Base-by-base conservation (phyloP, 2,888 invertebrate genomes). In the Pammene fasciana region DNA sequence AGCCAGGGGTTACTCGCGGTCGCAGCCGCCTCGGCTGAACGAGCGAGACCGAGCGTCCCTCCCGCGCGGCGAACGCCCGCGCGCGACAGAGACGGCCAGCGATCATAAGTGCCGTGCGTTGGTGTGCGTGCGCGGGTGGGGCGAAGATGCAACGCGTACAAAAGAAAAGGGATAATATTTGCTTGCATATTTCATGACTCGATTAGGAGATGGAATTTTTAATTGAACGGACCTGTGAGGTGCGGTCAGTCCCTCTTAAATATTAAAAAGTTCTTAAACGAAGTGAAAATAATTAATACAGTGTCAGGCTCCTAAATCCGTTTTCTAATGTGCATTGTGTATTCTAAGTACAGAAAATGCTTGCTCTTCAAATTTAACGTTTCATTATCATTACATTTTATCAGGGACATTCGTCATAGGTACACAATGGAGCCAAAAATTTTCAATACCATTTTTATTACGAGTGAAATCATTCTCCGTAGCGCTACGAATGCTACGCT, bases 1-100 rank as follows among this genome's bases (percentile, higher is more conserved):
- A 84, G 92, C 92, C 92, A 92, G 92, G 89, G 92, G 92, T 92
- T 92, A 92, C 92, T 92, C 91, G 92, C 92, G 92, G 92, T 91
- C 92, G 92, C 90, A 84, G 82, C 82, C 78, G 81, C 81, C 84
- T 91, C 92, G 92, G 90, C 87, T 81, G 86, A 72, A 79, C 80
- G 91, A 92, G 77, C 84, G 90, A 87, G 92, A 92, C 75, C 81
- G 82, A 78, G 76, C 75, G 79, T 83, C 80, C 84, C 77, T 81
- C 78, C 74, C 78, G 74, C 72, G 72, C 73, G 77, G 67, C 76
- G 77, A 70, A 75, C 79, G 81, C 82, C 79, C 80, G 75, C 74
- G 90, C 73, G 83, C 68, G 80, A 90, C 77, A 74, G 85, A 82
- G 90, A 90, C 78, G 78, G 85, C 76, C 82, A 84, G 84, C 87